These are phyloP conservation scores for Scaptomyza reducta DNA, from an alignment of 2,888 invertebrate species.

Conservation along the genomic window DNA sequence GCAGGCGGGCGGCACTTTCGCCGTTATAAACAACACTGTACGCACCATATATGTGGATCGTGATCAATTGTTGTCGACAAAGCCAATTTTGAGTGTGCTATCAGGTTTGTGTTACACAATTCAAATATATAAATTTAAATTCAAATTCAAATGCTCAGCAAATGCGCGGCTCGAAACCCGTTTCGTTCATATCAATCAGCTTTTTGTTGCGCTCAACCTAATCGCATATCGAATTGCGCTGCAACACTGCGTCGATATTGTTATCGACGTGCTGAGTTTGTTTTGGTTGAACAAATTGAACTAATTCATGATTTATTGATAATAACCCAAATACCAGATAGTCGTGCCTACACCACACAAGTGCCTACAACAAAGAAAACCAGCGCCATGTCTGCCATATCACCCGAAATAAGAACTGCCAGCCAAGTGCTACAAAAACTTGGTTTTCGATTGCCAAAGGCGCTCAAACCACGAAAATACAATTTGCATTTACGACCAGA, in stretches of 20 bases:
- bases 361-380: slow-evolving; percentile 46
- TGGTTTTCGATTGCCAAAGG: slow-evolving; percentile 86
- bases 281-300: slow-evolving; percentile 8
- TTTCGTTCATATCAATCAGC: slow-evolving; percentile 37
- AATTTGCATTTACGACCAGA: slow-evolving; percentile 88
- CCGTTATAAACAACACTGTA: slow-evolving; percentile 45
- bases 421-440: slow-evolving; percentile 82
- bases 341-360: slow-evolving; percentile 52
- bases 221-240: slow-evolving; percentile 2
- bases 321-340: slow-evolving; percentile 46
- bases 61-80: slow-evolving; percentile 71
- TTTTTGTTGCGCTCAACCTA: slow-evolving; percentile 12
- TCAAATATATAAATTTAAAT: background rate
- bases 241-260: slow-evolving; percentile 11
- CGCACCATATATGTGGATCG: slow-evolving; percentile 67
- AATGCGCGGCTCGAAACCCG: slow-evolving; percentile 2
- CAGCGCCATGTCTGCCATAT: slow-evolving; percentile 50
- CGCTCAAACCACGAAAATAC: slow-evolving; percentile 87
- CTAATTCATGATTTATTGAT: slow-evolving; percentile 21
- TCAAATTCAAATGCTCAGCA: slow-evolving; percentile 5
- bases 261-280: slow-evolving; percentile 5
- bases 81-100: slow-evolving; percentile 64
- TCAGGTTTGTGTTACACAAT: slow-evolving; percentile 57
- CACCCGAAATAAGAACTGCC: slow-evolving; percentile 71
- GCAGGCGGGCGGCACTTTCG: slow-evolving; percentile 34